phyloP scores from a whole-genome alignment of 2,888 invertebrate genomes.

The Spatulosminthurus flaviceps region DNA sequence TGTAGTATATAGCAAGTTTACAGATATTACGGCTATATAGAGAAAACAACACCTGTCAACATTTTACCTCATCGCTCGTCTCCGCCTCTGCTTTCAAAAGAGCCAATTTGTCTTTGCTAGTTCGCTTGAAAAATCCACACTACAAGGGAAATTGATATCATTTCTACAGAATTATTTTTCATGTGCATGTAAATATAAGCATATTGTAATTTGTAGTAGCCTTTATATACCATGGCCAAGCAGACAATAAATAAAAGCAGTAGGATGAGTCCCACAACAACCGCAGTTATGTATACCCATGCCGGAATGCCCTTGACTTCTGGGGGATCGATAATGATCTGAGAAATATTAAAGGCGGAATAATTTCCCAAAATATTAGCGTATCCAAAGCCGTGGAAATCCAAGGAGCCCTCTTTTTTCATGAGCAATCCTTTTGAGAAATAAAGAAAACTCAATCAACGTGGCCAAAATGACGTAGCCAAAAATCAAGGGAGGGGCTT shows the following conservation, averaged over 20 bases:
- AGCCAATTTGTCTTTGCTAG: background rate
- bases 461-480: too few relatives aligned
- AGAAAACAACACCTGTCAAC: too few relatives aligned
- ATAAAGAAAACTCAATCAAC: too few relatives aligned
- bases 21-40: too few relatives aligned
- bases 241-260: slow-evolving; percentile 24
- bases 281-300: slow-evolving; percentile 31
- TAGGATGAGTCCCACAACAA: slow-evolving; percentile 14
- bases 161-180: background rate
- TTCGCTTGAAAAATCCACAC: slow-evolving; percentile 32
- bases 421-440: background rate
- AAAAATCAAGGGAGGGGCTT: too few relatives aligned
- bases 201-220: background rate
- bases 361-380: background rate
- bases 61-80: too few relatives aligned
- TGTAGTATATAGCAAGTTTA: background rate
- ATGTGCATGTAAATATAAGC: background rate
- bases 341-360: background rate
- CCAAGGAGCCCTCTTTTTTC: background rate
- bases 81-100: slow-evolving; percentile 15
- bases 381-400: background rate
- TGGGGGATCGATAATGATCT: background rate
- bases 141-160: background rate
- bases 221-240: slow-evolving; percentile 24
- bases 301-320: background rate